Conservation (phyloP, 2,888 invertebrate genomes). For the Carpatolechia fugitivella region DNA sequence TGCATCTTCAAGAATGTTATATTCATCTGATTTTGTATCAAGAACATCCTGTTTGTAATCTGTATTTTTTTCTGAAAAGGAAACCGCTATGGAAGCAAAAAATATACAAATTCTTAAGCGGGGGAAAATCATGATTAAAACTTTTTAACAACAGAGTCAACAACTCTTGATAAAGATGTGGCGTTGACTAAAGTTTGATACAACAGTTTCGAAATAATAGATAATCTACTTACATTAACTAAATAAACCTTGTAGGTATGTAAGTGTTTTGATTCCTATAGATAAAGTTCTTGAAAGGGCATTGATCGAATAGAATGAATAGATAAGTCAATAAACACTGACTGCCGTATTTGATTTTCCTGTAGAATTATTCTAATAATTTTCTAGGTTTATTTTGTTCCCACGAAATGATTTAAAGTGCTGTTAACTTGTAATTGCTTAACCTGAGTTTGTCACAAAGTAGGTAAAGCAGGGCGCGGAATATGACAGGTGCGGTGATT, state of each 20-base stretch:
- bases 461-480: too few relatives aligned
- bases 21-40: slow-evolving; percentile 31
- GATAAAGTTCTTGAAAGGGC: slow-evolving; percentile 27
- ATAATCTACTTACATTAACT: neutral
- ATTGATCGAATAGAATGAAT: neutral
- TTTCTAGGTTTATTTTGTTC: neutral
- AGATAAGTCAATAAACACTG: too few relatives aligned
- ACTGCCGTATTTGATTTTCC: neutral
- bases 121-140: neutral
- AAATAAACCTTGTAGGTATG: too few relatives aligned
- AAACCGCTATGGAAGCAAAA: neutral
- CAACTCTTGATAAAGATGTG: slow-evolving; percentile 11
- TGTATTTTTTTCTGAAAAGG: neutral
- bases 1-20: slow-evolving; percentile 54
- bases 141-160: slow-evolving; percentile 21
- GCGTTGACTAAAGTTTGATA: slow-evolving; percentile 31
- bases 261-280: slow-evolving; percentile 31
- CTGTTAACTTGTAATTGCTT: too few relatives aligned
- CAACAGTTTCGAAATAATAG: neutral
- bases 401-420: too few relatives aligned
- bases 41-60: neutral
- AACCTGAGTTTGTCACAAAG: too few relatives aligned
- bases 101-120: neutral
- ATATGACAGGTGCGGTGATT: too few relatives aligned
- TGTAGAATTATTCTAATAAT: neutral